Percentiles rank a stretch among this genome's conserved stretches.
Evolutionary conservation across 2,888 invertebrate species (phyloP).

Genomic region (Aelia acuminata): DNA sequence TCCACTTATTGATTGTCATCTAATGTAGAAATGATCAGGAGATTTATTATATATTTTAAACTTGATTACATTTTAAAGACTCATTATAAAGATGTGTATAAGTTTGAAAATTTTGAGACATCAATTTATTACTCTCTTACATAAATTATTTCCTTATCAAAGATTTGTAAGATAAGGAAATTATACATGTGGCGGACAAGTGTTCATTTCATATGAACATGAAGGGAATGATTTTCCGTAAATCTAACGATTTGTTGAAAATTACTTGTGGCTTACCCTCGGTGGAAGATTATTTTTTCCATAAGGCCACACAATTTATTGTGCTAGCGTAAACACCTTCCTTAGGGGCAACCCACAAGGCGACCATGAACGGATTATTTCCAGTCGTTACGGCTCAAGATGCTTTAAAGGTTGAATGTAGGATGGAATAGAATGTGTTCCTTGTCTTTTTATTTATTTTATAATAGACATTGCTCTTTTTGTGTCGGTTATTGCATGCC

Average conservation of each 20-base stretch:
- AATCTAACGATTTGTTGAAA: not conserved
- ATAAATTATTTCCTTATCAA: no score
- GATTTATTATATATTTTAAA: no score
- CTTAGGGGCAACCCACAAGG: slow-evolving; percentile 43
- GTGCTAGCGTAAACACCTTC: slow-evolving; percentile 18
- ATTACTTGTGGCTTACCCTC: not conserved
- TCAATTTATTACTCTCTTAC: no score
- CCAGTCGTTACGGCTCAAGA: slow-evolving; percentile 24
- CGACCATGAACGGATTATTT: slow-evolving; percentile 39
- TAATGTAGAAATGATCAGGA: no score
- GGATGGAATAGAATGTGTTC: slow-evolving; percentile 18
- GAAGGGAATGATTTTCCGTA: not conserved
- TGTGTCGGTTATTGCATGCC: not conserved
- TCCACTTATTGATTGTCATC: no score
- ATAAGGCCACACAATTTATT: slow-evolving; percentile 18
- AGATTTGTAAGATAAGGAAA: not conserved
- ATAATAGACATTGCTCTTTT: not conserved
- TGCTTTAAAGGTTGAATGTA: slow-evolving; percentile 42
- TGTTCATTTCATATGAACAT: not conserved
- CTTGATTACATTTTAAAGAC: no score
- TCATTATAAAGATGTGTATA: no score
- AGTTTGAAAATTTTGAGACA: no score
- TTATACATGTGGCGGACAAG: not conserved
- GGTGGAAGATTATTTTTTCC: not conserved
- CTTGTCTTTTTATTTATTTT: not conserved